Conservation (phyloP, 2,113 vertebrate species). For the Procavia capensis region DNA sequence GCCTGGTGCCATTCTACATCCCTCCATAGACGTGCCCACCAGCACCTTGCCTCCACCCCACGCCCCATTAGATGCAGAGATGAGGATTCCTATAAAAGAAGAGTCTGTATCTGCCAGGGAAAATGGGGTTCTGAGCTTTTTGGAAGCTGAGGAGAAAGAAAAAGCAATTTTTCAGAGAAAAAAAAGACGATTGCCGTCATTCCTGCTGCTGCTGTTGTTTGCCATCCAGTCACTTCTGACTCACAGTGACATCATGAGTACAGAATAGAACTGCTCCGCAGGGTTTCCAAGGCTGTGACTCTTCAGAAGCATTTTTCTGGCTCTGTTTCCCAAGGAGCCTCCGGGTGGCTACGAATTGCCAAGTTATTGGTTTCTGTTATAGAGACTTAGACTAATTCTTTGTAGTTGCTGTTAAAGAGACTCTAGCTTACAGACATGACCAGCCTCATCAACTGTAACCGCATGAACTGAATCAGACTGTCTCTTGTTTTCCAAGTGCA, state of each 20-base stretch:
- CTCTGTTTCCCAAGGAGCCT: no score
- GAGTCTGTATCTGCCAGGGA: neutral
- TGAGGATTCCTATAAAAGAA: neutral
- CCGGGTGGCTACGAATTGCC: no score
- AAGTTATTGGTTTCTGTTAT: neutral
- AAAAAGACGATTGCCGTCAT: neutral
- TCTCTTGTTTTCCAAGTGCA: neutral
- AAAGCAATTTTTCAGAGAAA: neutral
- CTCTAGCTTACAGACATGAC: fast-evolving
- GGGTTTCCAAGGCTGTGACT: no score
- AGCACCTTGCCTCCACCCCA: no score
- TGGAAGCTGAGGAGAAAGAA: neutral
- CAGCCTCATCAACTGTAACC: neutral
- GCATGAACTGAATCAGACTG: fast-evolving
- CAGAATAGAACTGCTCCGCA: no score
- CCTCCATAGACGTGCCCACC: neutral
- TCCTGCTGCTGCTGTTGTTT: no score
- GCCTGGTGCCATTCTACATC: neutral
- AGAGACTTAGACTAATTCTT: neutral
- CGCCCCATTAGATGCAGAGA: neutral
- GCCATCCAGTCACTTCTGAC: no score
- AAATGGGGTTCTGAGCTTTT: neutral
- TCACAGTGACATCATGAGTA: no score
- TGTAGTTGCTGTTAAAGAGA: neutral
- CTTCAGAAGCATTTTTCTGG: no score